Evolutionary conservation across 2,888 invertebrate species (phyloP), one percentile per base, ranked within the genome.

Genomic region (Antheraea assamensis): DNA sequence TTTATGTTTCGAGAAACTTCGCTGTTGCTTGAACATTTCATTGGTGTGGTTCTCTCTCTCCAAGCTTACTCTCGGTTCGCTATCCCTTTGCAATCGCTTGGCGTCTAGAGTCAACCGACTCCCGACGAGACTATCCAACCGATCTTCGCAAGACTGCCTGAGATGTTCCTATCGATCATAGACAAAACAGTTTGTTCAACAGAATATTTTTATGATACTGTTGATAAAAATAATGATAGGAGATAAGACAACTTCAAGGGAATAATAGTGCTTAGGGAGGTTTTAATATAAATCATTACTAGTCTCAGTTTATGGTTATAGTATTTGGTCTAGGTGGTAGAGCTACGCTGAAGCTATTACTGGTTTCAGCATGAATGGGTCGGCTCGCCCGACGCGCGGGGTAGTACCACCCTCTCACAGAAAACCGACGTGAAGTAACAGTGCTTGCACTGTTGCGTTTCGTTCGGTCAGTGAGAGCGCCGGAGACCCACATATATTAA

Each of bases 131-230:
- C 77, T 86, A 86, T 98, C 97, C 75, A 98, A 90, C 61, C 97
- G 96, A 82, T 97, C 97, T 86, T 98, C 98, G 74, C 97, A 96
- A 0, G 98, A 98, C 82, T 97, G 97, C 10, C 97, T 95, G 83
- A 97, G 96, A 76, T 93, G 94, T 72, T 91, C 91, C 94, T 94
- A 79, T 52, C 15, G n/a, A 17, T 17, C 5, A 1, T 64, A 64
- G 27, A 64, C 0, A 30, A 64, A 27, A 64, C 61, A 21, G 19
- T 52, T 52, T 21, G 19, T 21, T 21, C 19, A 52, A 21, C 19
- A 52, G 19, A 15, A 52, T 52, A 52, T 52, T 52, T 21, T 21
- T 52, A 52, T 21, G 5, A 52, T 52, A 52, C 21, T 21, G 52
- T n/a, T 21, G 21, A 21, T 49, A 19, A 19, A 1, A 49, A 3